phyloP scores from a whole-genome alignment of 2,113 vertebrate genomes.

The Turdus rufiventris region DNA sequence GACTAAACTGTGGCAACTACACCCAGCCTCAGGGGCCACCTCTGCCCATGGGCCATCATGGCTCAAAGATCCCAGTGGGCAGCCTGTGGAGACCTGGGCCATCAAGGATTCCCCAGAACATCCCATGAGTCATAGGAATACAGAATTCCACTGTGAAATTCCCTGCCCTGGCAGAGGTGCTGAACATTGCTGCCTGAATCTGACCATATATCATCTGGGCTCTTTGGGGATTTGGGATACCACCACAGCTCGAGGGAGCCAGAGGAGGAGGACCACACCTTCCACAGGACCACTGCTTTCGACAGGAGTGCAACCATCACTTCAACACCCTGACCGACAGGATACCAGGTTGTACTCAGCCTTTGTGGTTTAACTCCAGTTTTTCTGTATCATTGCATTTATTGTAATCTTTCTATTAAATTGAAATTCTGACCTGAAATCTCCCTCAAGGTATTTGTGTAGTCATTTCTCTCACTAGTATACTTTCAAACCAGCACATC shows the following conservation, averaged over 20 bases:
- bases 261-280: neutral
- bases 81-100: neutral
- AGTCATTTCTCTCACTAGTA: neutral
- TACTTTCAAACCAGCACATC: neutral
- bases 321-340: accelerated
- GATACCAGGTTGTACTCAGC: neutral
- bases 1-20: neutral
- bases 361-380: neutral
- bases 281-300: neutral
- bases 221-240: neutral
- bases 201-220: neutral
- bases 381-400: neutral
- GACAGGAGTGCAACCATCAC: neutral
- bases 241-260: accelerated
- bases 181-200: neutral
- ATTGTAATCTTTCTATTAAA: neutral
- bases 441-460: neutral
- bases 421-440: neutral
- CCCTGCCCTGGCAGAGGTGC: no score
- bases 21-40: neutral
- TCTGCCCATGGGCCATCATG: neutral
- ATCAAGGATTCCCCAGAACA: no score
- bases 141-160: neutral
- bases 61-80: neutral
- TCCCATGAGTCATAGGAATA: neutral